phyloP scores from a whole-genome alignment of 1,140 invertebrate genomes.

The Lysiphlebus fabarum region DNA sequence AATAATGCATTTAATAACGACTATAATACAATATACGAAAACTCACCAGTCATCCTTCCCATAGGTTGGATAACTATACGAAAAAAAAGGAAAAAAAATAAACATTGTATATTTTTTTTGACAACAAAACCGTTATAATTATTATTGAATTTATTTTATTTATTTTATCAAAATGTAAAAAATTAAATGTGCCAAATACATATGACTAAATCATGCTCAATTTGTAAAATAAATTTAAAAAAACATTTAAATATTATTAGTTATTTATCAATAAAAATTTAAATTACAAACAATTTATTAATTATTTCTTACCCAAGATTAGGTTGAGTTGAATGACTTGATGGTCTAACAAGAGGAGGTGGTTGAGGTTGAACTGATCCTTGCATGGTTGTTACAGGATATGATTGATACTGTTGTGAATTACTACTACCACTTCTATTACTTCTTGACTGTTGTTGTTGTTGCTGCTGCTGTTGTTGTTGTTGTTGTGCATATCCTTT shows the following conservation, averaged over 20 bases:
- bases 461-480: too few species aligned
- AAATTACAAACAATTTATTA: too few species aligned
- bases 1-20: constrained; percentile 21
- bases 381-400: constrained; percentile 52
- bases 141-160: not conserved
- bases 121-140: constrained; percentile 11
- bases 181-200: not conserved
- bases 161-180: too few species aligned
- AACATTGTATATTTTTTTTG: constrained; percentile 46
- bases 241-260: constrained; percentile 19
- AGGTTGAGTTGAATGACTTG: constrained; percentile 50
- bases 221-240: constrained; percentile 15
- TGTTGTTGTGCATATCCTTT: constrained; percentile 35
- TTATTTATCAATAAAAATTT: constrained; percentile 2
- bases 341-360: constrained; percentile 58
- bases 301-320: constrained; percentile 48
- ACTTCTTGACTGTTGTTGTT: constrained; percentile 33
- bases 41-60: constrained; percentile 64
- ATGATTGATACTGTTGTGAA: constrained; percentile 52
- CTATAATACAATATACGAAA: constrained; percentile 48
- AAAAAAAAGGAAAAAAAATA: constrained; percentile 41
- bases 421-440: constrained; percentile 41
- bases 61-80: constrained; percentile 61
- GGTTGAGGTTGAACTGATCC: constrained; percentile 55
- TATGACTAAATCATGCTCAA: constrained; percentile 9